Conservation (phyloP, 2,888 invertebrate genomes). For the Sinhomidia bicolor region DNA sequence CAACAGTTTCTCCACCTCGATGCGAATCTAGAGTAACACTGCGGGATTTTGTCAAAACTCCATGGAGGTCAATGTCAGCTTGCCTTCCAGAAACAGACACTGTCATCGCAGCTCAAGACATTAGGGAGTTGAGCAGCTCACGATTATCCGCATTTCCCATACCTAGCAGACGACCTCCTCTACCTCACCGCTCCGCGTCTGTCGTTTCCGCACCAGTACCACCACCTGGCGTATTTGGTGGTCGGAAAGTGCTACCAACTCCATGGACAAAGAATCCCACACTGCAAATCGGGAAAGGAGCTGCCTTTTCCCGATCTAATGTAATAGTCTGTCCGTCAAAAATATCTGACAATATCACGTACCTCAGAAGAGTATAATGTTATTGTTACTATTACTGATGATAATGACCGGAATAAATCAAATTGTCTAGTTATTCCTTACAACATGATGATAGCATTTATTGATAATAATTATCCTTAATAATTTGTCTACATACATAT, state of each 20-base stretch:
- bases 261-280: slow-evolving; percentile 66
- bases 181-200: slow-evolving; percentile 56
- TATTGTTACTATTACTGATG: too few relatives aligned
- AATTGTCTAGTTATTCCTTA: slow-evolving; percentile 21
- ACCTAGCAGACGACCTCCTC: slow-evolving; percentile 35
- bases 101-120: background rate
- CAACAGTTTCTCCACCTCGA: slow-evolving; percentile 16
- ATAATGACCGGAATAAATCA: background rate
- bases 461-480: slow-evolving; percentile 51
- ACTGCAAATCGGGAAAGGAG: slow-evolving; percentile 66
- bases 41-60: slow-evolving; percentile 76
- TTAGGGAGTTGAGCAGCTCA: slow-evolving; percentile 44
- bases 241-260: slow-evolving; percentile 67
- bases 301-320: slow-evolving; percentile 66
- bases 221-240: slow-evolving; percentile 63
- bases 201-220: slow-evolving; percentile 57
- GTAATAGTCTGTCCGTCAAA: slow-evolving; percentile 76
- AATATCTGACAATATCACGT: slow-evolving; percentile 78
- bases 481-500: slow-evolving; percentile 49
- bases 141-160: slow-evolving; percentile 59
- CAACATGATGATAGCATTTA: slow-evolving; percentile 58
- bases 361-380: slow-evolving; percentile 61
- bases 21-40: slow-evolving; percentile 72
- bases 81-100: slow-evolving; percentile 19
- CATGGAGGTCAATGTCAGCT: slow-evolving; percentile 73